Evolutionary conservation across 2,113 vertebrate species (phyloP).

Genomic region (Saimiri boliviensis): DNA sequence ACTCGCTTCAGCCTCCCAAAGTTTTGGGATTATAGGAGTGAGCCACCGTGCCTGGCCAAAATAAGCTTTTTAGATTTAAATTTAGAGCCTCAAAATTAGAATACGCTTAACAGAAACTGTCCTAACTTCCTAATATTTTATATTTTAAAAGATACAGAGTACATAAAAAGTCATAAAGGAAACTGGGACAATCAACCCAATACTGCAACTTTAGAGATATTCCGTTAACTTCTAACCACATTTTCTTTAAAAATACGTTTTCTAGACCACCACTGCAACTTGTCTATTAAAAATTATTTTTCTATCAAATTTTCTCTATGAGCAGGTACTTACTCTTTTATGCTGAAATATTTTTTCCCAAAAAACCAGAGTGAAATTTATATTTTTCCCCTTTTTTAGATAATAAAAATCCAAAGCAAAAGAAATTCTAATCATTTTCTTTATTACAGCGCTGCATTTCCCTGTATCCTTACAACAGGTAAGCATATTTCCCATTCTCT

Average conservation of each 20-base stretch:
- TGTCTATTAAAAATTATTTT: not conserved
- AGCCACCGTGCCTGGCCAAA: not conserved
- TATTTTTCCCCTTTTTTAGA: not conserved
- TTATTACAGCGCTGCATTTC: not conserved
- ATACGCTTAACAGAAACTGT: not conserved
- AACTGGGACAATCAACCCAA: not conserved
- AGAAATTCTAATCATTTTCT: not conserved
- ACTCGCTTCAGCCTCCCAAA: no score
- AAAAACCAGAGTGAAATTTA: not conserved
- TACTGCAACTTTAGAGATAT: not conserved
- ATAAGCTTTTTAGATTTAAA: not conserved
- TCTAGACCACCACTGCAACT: not conserved
- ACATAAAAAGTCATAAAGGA: not conserved
- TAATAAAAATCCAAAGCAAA: not conserved
- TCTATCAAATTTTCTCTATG: not conserved
- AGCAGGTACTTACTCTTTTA: not conserved
- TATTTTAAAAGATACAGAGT: not conserved
- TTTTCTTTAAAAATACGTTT: not conserved
- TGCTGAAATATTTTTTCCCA: not conserved
- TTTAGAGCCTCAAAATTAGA: not conserved
- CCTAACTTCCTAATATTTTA: not conserved
- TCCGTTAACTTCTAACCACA: not conserved
- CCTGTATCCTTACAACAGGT: accelerated
- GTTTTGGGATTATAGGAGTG: no score
- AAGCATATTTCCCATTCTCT: not conserved